Conservation (phyloP, 2,113 vertebrate genomes). For the Raja brachyura region DNA sequence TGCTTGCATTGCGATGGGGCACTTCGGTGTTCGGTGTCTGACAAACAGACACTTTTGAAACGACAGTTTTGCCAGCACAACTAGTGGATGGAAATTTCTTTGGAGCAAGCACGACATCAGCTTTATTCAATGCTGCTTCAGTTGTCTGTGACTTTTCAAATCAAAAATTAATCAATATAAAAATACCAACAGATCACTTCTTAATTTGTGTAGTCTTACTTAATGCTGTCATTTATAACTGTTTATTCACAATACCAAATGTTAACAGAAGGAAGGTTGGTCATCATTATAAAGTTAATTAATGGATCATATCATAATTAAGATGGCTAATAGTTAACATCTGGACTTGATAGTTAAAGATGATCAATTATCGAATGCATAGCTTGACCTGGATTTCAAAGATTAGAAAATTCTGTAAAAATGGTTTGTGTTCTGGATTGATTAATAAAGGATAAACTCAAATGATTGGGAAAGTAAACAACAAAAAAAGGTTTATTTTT, state of each 20-base stretch:
- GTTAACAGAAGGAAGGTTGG: neutral
- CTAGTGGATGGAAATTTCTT: neutral
- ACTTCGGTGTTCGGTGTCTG: slow-evolving; percentile 65
- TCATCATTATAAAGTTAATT: neutral
- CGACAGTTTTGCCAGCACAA: neutral
- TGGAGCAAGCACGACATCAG: slow-evolving; percentile 16
- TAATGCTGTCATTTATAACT: neutral
- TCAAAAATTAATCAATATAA: neutral
- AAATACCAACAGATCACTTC: neutral
- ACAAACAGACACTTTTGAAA: slow-evolving; percentile 47
- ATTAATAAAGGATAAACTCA: too few relatives aligned
- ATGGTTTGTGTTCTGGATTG: too few relatives aligned
- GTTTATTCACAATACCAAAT: neutral
- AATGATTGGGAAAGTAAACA: too few relatives aligned
- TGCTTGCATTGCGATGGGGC: slow-evolving; percentile 61
- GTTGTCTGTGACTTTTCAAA: neutral
- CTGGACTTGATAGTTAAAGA: neutral
- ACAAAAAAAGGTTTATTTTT: too few relatives aligned
- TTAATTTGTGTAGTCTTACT: neutral
- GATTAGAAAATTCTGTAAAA: too few relatives aligned
- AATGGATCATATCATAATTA: neutral
- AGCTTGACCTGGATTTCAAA: neutral
- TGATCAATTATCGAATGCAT: neutral
- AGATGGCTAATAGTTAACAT: neutral
- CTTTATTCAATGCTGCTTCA: neutral